phyloP scores from a whole-genome alignment of 2,113 vertebrate genomes.

The Axis porcinus region DNA sequence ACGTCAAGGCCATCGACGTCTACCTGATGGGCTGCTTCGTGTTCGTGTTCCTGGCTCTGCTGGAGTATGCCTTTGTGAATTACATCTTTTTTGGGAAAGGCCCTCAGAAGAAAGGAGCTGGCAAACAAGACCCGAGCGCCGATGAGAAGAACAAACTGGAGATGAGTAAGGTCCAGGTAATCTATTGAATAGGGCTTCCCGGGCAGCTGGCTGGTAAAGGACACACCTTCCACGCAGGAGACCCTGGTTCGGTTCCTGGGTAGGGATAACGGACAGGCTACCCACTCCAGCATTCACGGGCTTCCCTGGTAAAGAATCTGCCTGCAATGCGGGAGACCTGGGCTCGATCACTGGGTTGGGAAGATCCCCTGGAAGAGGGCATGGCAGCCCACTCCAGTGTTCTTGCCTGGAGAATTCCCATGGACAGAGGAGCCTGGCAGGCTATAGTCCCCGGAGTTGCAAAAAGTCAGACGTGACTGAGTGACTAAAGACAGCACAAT shows the following conservation, averaged over 20 bases:
- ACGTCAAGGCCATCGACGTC: constrained; percentile 95
- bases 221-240: neutral
- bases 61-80: constrained; percentile 96
- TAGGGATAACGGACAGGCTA: neutral
- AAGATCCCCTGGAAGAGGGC: neutral
- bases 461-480: neutral
- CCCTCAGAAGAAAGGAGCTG: constrained; percentile 91
- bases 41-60: constrained; percentile 93
- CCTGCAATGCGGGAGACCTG: neutral
- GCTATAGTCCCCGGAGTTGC: neutral
- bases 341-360: neutral
- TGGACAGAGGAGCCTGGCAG: neutral
- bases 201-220: neutral
- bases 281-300: neutral
- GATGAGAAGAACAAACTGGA: constrained; percentile 82
- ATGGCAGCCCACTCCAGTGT: neutral
- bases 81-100: constrained; percentile 97
- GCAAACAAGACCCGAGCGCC: constrained; percentile 84
- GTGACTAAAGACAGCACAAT: constrained; percentile 48
- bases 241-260: neutral
- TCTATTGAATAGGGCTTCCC: neutral
- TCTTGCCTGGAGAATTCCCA: neutral
- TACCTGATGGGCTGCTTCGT: constrained; percentile 97
- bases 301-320: neutral
- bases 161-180: constrained; percentile 85